These are phyloP conservation scores for Corythoichthys haematopterus DNA, from an alignment of 2,113 vertebrate species.

Conservation along the genomic window DNA sequence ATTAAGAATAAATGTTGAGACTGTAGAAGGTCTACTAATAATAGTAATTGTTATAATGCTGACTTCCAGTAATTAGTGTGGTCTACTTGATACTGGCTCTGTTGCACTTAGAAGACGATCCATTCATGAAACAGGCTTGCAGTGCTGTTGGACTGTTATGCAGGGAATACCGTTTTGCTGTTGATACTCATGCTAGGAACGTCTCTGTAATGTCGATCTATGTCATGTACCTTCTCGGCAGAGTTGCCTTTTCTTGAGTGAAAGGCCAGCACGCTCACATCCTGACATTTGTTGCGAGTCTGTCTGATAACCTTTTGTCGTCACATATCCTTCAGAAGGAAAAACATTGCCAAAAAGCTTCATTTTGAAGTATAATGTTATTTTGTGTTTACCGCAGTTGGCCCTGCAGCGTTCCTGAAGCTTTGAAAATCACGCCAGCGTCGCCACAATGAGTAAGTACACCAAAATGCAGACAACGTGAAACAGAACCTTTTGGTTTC, in stretches of 20 bases:
- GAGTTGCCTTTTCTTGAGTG: background rate
- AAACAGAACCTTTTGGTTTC: slow-evolving; percentile 27
- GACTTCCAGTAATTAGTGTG: background rate
- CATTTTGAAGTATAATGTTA: background rate
- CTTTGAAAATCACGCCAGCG: slow-evolving; percentile 38
- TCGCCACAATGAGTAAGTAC: slow-evolving; percentile 72
- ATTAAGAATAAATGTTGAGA: no score
- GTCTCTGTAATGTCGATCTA: background rate
- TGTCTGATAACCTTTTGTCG: slow-evolving; percentile 20
- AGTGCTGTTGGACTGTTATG: background rate
- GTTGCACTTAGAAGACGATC: background rate
- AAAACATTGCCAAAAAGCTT: background rate
- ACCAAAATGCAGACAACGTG: slow-evolving; percentile 11
- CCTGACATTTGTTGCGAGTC: slow-evolving; percentile 13
- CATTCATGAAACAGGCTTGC: background rate
- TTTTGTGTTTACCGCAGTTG: slow-evolving; percentile 29
- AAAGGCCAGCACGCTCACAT: background rate
- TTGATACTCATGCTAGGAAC: background rate
- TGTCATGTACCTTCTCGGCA: background rate
- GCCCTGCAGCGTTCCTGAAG: slow-evolving; percentile 45
- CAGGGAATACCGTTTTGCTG: background rate
- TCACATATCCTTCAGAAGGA: slow-evolving; percentile 8
- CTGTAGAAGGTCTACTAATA: no score
- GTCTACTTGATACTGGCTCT: background rate
- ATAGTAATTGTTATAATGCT: background rate